Evolutionary conservation across 2,113 vertebrate species (phyloP).

Genomic region (Oncorhynchus nerka): DNA sequence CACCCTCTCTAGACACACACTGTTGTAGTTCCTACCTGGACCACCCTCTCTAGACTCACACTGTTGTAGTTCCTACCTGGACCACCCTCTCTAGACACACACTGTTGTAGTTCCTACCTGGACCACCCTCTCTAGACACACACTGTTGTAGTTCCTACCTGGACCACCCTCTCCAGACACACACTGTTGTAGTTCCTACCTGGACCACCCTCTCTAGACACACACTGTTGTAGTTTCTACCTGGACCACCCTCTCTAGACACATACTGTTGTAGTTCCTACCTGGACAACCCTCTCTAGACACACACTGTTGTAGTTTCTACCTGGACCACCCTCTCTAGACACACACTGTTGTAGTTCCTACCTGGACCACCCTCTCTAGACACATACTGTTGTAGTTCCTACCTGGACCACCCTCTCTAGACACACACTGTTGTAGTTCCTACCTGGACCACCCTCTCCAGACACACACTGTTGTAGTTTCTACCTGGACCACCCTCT

Average conservation of each 20-base stretch:
- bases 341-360: constrained; percentile 70
- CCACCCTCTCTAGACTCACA: not conserved
- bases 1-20: not conserved
- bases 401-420: too few species aligned
- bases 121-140: constrained; percentile 35
- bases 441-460: too few species aligned
- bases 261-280: constrained; percentile 59
- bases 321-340: constrained; percentile 92
- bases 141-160: constrained; percentile 71
- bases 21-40: constrained; percentile 53
- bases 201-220: constrained; percentile 92
- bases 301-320: constrained; percentile 43
- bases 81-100: constrained; percentile 94
- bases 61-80: constrained; percentile 74
- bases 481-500: too few species aligned
- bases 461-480: too few species aligned
- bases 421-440: too few species aligned
- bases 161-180: constrained; percentile 48
- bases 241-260: constrained; percentile 57
- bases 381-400: too few species aligned
- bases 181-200: constrained; percentile 66
- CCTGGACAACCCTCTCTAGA: constrained; percentile 66
- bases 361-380: constrained; percentile 14
- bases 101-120: constrained; percentile 82
- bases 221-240: constrained; percentile 84